These are phyloP conservation scores for Phenganax stokvisi DNA, from an alignment of 92 coral and sea anemone species.

Conservation along the genomic window DNA sequence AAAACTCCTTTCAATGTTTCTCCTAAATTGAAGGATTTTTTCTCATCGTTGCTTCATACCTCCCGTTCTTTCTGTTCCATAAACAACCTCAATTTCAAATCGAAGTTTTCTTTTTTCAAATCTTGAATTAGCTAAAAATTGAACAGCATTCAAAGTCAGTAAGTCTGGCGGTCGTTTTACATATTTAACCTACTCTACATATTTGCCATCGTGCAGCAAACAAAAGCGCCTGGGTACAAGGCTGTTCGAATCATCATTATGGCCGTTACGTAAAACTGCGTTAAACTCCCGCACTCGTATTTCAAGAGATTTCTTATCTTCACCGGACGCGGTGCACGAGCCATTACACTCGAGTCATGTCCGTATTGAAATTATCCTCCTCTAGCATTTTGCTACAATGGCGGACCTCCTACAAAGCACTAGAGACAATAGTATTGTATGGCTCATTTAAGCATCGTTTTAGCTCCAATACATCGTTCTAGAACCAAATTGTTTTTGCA, in stretches of 20 bases:
- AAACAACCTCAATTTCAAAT: constrained; percentile 82
- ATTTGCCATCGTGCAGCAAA: too few relatives aligned
- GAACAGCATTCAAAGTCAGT: neutral
- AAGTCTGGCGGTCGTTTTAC: neutral
- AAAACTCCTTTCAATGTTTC: too few relatives aligned
- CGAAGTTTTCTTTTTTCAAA: constrained; percentile 92
- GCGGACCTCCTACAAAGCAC: neutral
- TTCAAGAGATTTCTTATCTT: too few relatives aligned
- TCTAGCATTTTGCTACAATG: neutral
- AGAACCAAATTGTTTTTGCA: neutral
- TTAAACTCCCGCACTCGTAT: neutral
- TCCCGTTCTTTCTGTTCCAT: constrained; percentile 97
- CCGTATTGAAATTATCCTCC: neutral
- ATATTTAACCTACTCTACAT: too few relatives aligned
- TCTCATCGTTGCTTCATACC: constrained; percentile 47
- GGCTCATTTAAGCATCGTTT: neutral
- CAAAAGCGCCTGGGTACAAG: too few relatives aligned
- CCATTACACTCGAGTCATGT: neutral
- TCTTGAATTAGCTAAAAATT: constrained; percentile 75
- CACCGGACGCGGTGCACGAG: neutral
- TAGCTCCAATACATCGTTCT: too few relatives aligned
- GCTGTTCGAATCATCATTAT: neutral
- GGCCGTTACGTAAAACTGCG: neutral
- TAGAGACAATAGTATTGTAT: neutral
- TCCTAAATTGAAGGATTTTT: too few relatives aligned